Evolutionary conservation across 2,888 invertebrate genomes (phyloP).

Genomic region (Campoplex nolae): DNA sequence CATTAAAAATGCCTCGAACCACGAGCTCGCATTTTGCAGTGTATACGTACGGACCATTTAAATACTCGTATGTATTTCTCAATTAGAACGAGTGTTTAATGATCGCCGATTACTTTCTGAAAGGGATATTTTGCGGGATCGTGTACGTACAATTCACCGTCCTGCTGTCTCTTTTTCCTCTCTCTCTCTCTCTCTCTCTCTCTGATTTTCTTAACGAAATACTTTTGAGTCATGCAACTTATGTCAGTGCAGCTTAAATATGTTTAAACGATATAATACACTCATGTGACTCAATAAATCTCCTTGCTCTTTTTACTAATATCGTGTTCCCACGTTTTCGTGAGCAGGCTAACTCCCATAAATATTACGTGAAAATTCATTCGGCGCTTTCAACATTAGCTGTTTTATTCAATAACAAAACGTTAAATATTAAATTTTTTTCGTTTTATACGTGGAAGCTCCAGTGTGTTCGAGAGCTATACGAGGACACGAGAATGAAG

Average conservation of each 20-base stretch:
- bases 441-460: not conserved
- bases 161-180: not conserved
- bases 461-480: not conserved
- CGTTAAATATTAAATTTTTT: not conserved
- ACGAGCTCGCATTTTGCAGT: conserved; percentile 8
- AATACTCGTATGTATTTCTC: conserved; percentile 57
- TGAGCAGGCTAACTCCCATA: conserved; percentile 11
- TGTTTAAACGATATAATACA: conserved; percentile 18
- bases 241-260: conserved; percentile 30
- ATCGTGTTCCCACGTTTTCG: conserved; percentile 64
- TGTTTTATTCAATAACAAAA: not conserved
- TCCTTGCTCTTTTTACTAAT: conserved; percentile 57
- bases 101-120: conserved; percentile 58
- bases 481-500: conserved; percentile 7
- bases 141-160: not conserved
- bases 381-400: not conserved
- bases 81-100: conserved; percentile 66
- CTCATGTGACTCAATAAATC: conserved; percentile 16
- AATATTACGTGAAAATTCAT: conserved; percentile 18
- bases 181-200: not conserved
- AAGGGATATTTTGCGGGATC: conserved; percentile 50
- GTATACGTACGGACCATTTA: conserved; percentile 37
- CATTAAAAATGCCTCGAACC: conserved; percentile 33
- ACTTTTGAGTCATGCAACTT: conserved; percentile 34
- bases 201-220: not conserved